Evolutionary conservation across 2,888 invertebrate genomes (phyloP).

Genomic region (Eupithecia abbreviata): DNA sequence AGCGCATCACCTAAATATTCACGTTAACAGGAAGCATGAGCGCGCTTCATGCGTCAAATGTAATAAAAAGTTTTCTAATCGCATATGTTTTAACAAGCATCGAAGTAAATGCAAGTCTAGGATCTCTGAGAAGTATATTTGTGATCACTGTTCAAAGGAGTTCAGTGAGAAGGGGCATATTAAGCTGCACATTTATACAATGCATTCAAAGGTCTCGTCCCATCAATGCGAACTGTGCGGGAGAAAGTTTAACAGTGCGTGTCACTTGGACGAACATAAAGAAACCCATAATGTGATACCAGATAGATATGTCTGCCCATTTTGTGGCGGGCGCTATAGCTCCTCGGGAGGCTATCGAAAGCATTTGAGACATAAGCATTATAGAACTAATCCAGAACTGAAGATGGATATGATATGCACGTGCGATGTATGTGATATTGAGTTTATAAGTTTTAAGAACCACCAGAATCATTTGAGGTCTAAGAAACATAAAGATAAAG

Average conservation of each 20-base stretch:
- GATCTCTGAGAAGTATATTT: slow-evolving; percentile 45
- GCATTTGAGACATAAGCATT: slow-evolving; percentile 48
- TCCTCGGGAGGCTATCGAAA: slow-evolving; percentile 56
- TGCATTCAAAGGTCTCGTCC: slow-evolving; percentile 46
- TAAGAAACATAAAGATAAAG: slow-evolving; percentile 37
- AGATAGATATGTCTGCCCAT: slow-evolving; percentile 56
- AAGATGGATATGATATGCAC: slow-evolving; percentile 28
- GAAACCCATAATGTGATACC: slow-evolving; percentile 54
- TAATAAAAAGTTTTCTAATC: slow-evolving; percentile 51
- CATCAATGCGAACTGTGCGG: slow-evolving; percentile 62
- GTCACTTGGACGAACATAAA: slow-evolving; percentile 57
- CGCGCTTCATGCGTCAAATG: slow-evolving; percentile 52
- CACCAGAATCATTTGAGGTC: slow-evolving; percentile 39
- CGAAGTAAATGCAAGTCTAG: slow-evolving; percentile 38
- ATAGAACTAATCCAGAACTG: slow-evolving; percentile 25
- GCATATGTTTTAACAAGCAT: slow-evolving; percentile 55
- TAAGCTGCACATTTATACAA: slow-evolving; percentile 51
- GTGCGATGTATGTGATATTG: slow-evolving; percentile 36
- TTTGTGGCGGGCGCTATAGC: slow-evolving; percentile 53
- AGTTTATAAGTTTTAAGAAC: slow-evolving; percentile 36
- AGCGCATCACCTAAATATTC: slow-evolving; percentile 44
- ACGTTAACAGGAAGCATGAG: slow-evolving; percentile 51
- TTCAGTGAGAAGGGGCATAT: slow-evolving; percentile 50
- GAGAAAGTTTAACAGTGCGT: slow-evolving; percentile 51
- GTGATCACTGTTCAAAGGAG: slow-evolving; percentile 59